phyloP scores from a whole-genome alignment of 53 echinoderm and acorn worm species.

The Paelopatides confundens region DNA sequence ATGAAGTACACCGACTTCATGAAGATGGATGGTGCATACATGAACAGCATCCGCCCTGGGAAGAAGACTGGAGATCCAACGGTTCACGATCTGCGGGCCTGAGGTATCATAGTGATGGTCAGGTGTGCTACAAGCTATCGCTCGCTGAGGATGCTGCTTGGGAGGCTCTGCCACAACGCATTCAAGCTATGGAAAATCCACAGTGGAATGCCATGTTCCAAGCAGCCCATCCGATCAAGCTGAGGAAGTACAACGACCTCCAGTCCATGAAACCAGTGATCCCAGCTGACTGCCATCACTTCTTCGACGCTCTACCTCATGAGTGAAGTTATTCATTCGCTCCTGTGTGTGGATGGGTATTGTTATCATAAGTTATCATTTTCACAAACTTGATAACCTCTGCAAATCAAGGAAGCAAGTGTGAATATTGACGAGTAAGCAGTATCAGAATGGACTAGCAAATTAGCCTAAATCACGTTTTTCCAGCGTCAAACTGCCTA shows the following conservation, averaged over 20 bases:
- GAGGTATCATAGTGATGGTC: not conserved
- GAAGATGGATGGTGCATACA: not conserved
- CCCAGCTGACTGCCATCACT: not conserved
- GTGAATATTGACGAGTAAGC: no score
- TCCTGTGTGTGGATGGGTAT: no score
- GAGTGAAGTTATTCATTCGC: no score
- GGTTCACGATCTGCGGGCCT: conserved; percentile 8
- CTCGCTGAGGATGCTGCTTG: not conserved
- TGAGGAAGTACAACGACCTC: conserved; percentile 28
- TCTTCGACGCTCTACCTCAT: not conserved
- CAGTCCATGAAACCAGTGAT: conserved; percentile 40
- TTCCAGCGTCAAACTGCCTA: no score
- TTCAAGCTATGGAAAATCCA: not conserved
- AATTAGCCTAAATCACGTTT: no score
- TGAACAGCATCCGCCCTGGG: conserved; percentile 36
- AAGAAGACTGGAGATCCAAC: conserved; percentile 43
- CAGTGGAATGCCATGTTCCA: not conserved
- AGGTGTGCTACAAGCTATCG: conserved; percentile 14
- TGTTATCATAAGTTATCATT: no score
- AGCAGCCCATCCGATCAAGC: not conserved
- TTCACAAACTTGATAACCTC: no score
- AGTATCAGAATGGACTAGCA: no score
- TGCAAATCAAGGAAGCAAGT: no score
- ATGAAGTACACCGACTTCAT: conserved; percentile 18
- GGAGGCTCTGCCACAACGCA: conserved; percentile 11